Percentiles rank a stretch among this genome's conserved stretches.
phyloP scores from a whole-genome alignment of 1,140 invertebrate genomes.

The Panonychus citri region DNA sequence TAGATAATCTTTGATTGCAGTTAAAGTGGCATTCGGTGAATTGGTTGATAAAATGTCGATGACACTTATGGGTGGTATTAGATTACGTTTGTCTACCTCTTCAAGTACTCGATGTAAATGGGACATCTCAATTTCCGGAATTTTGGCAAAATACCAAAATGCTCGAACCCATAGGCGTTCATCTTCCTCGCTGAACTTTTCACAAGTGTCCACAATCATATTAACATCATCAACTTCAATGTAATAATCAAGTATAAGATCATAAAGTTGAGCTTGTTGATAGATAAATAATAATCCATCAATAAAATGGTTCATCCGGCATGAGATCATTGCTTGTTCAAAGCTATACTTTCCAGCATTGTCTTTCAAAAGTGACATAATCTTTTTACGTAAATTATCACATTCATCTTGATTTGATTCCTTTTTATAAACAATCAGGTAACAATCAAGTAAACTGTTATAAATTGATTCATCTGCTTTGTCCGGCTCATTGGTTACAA shows the following conservation, averaged over 20 bases:
- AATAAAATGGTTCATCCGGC: conserved; percentile 42
- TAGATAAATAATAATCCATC: conserved; percentile 57
- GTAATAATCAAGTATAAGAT: conserved; percentile 47
- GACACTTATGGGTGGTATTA: conserved; percentile 58
- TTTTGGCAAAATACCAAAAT: conserved; percentile 41
- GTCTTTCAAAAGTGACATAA: too few relatives aligned
- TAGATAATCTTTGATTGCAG: conserved; percentile 47
- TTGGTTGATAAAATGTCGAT: conserved; percentile 47
- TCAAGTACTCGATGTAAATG: conserved; percentile 38
- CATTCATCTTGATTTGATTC: too few relatives aligned
- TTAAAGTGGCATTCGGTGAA: conserved; percentile 36
- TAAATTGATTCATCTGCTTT: too few relatives aligned
- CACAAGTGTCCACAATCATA: conserved; percentile 46
- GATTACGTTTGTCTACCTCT: conserved; percentile 47
- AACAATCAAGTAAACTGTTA: too few relatives aligned
- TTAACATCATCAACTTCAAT: conserved; percentile 42
- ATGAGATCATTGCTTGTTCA: too few relatives aligned
- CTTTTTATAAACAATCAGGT: too few relatives aligned
- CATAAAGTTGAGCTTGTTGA: conserved; percentile 63
- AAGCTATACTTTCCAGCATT: too few relatives aligned
- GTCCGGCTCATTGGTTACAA: too few relatives aligned
- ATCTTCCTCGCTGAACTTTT: conserved; percentile 43
- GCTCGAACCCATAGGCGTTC: conserved; percentile 63
- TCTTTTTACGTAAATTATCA: too few relatives aligned
- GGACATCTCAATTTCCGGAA: conserved; percentile 29